These are phyloP conservation scores for Hydropsyche betteni DNA, from an alignment of 2,888 invertebrate genomes.

Conservation along the genomic window DNA sequence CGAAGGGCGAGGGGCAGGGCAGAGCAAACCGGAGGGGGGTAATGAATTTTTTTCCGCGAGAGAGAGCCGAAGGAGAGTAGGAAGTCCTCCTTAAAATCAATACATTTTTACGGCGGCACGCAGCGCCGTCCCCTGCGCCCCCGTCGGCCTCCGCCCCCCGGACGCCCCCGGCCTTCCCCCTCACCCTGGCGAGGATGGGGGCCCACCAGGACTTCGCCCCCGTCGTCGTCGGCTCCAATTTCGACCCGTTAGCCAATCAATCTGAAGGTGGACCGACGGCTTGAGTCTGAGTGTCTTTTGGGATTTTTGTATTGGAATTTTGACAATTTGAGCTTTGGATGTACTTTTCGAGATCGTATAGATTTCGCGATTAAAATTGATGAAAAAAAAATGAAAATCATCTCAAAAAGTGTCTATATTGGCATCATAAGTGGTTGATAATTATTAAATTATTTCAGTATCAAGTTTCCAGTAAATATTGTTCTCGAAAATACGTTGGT, in stretches of 20 bases:
- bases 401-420: no score
- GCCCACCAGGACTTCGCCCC: not conserved
- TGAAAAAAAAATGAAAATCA: no score
- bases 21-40: not conserved
- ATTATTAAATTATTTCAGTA: no score
- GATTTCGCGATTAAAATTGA: no score
- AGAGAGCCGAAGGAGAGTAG: constrained; percentile 40
- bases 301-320: no score
- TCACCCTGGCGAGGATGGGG: not conserved
- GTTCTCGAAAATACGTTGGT: no score
- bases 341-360: no score
- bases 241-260: constrained; percentile 29
- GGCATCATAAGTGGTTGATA: no score
- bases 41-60: constrained; percentile 43
- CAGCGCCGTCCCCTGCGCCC: constrained; percentile 38
- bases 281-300: no score
- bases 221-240: not conserved
- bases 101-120: constrained; percentile 50
- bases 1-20: not conserved
- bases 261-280: no score
- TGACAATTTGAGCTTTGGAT: no score
- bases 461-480: no score
- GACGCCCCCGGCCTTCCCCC: not conserved
- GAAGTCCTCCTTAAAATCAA: constrained; percentile 49
- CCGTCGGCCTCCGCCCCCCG: constrained; percentile 20